These are phyloP conservation scores for Cottus gobio DNA, from an alignment of 2,113 vertebrate species.

Conservation along the genomic window DNA sequence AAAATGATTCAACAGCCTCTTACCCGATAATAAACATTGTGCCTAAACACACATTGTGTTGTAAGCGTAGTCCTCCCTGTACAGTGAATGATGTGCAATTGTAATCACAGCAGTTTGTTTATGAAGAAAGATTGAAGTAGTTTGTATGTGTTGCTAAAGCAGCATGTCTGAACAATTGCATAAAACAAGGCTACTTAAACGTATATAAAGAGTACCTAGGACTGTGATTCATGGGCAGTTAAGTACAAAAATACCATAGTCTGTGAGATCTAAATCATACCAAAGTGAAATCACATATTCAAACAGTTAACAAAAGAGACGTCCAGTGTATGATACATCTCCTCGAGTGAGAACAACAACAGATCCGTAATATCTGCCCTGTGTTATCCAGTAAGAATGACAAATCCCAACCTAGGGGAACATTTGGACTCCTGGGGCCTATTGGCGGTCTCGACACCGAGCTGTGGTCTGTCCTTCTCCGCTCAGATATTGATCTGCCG, in stretches of 20 bases:
- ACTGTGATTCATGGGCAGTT: neutral
- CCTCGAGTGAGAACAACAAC: neutral
- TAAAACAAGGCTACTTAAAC: neutral
- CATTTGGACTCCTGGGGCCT: conserved; percentile 60
- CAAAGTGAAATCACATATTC: neutral
- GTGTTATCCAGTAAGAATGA: conserved; percentile 40
- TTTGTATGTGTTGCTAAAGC: neutral
- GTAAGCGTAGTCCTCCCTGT: neutral
- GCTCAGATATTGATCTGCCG: conserved; percentile 70
- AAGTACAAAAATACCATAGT: neutral
- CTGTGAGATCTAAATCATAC: too few species aligned
- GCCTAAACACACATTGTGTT: neutral
- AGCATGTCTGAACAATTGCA: neutral
- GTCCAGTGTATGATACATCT: neutral
- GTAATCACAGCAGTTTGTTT: neutral
- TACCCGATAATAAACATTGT: neutral
- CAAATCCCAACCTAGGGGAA: conserved; percentile 56
- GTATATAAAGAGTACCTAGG: neutral
- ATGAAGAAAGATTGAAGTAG: neutral
- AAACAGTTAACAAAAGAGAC: neutral
- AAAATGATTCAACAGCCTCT: neutral
- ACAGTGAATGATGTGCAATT: neutral
- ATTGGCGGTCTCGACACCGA: conserved; percentile 54
- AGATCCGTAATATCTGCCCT: conserved; percentile 3
- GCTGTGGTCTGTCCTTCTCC: conserved; percentile 62